phyloP scores from a whole-genome alignment of 1,140 invertebrate species.

The Ostrea denselamellosa region DNA sequence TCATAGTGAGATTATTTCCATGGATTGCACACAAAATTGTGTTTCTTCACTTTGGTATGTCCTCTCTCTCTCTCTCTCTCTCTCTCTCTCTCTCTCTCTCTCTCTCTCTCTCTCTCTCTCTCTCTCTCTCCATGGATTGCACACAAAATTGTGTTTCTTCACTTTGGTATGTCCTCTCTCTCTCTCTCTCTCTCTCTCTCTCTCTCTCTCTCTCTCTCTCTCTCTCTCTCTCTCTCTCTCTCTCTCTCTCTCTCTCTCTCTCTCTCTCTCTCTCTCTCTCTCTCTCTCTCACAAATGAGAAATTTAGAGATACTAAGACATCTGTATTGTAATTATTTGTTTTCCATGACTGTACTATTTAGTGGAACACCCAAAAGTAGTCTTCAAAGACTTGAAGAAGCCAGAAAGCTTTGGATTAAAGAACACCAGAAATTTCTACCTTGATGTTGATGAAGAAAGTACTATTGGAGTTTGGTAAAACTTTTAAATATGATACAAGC shows the following conservation, averaged over 20 bases:
- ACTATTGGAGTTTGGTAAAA: constrained; percentile 82
- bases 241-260: neutral
- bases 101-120: neutral
- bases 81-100: neutral
- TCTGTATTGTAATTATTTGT: neutral
- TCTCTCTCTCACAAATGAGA: too few relatives aligned
- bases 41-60: constrained; percentile 43
- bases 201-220: neutral
- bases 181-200: neutral
- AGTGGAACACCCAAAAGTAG: constrained; percentile 23
- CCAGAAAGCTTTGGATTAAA: constrained; percentile 71
- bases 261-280: neutral
- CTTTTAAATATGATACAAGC: neutral
- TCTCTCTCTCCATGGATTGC: neutral
- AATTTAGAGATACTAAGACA: too few relatives aligned
- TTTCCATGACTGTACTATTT: neutral
- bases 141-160: constrained; percentile 32
- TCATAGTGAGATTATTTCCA: constrained; percentile 39
- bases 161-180: neutral
- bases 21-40: constrained; percentile 40
- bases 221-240: neutral
- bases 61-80: neutral
- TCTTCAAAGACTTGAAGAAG: constrained; percentile 75
- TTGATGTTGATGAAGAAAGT: constrained; percentile 83
- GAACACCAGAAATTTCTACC: constrained; percentile 82